Conservation (phyloP, 2,113 vertebrate species). For the Macquaria ambigua region DNA sequence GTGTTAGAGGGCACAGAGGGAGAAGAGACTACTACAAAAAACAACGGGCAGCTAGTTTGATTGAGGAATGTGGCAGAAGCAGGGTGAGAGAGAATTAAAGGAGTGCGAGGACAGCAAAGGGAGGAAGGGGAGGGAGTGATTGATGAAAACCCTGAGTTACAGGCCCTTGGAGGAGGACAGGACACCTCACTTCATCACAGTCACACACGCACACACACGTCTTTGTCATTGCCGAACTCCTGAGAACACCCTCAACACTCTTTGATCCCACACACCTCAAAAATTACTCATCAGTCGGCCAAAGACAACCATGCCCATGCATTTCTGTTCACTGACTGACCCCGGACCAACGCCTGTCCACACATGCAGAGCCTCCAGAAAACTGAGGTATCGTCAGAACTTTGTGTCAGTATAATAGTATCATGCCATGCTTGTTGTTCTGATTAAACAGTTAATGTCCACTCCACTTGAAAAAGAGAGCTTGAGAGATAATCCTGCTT, state of each 20-base stretch:
- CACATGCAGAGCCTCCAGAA: neutral
- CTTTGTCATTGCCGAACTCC: slow-evolving; percentile 45
- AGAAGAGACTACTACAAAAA: slow-evolving; percentile 1
- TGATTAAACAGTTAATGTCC: neutral
- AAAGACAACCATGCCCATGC: slow-evolving; percentile 1
- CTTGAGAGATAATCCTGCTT: no score
- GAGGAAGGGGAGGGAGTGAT: slow-evolving; percentile 59
- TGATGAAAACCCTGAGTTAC: slow-evolving; percentile 69
- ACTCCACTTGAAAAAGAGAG: neutral
- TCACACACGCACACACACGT: slow-evolving; percentile 42
- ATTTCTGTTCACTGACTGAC: slow-evolving; percentile 34
- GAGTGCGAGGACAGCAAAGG: slow-evolving; percentile 43
- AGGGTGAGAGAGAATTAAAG: slow-evolving; percentile 46
- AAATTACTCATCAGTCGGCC: slow-evolving; percentile 27
- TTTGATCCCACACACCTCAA: slow-evolving; percentile 63
- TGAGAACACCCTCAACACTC: slow-evolving; percentile 44
- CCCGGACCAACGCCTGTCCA: slow-evolving; percentile 26
- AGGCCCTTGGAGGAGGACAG: slow-evolving; percentile 65
- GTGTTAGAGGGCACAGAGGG: slow-evolving; percentile 1
- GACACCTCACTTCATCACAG: slow-evolving; percentile 70
- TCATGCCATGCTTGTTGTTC: neutral
- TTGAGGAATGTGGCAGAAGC: slow-evolving; percentile 43
- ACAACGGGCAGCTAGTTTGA: slow-evolving; percentile 16
- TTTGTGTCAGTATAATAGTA: neutral
- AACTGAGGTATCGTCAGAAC: neutral